Base-by-base conservation (phyloP, 2,797 vertebrate genomes). In the Aldrovandia affinis region DNA sequence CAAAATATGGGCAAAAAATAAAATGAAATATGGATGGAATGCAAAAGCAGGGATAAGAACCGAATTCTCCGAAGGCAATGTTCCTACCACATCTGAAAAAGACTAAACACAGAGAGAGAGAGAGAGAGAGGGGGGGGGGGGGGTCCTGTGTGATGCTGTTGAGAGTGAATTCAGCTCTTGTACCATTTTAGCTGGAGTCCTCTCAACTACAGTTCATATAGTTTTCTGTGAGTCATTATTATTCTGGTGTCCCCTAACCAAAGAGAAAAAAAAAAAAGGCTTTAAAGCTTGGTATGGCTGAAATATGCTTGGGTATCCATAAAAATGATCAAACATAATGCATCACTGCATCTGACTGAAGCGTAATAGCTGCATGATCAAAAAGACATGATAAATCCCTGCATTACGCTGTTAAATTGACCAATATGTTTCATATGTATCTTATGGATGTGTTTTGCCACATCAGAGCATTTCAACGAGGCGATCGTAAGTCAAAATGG, bases 381-480 rank as follows among this genome's bases (percentile, higher is more conserved):
- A 85, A 83, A 50, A 20, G 20, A 44, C n/a, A 65, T 39, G 25
- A 81, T 30, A 47, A 42, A 78, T 80, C 39, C 61, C 59, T 18
- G 28, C 77, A 36, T 80, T 33, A 33, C n/a, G 85, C 81, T 30
- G 50, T 80, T 80, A 25, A 83, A 80, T 57, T 70, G 81, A 80
- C 77, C 61, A 50, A 65, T 42, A 83, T 59, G 61, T 79, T 78
- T 70, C 52, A 54, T n/a, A 70, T 36, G 28, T 22, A 83, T 79
- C 85, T 63, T 39, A 28, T 54, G 42, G 36, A 55, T 44, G 59
- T 22, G 25, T 79, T 59, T 42, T 47, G 63, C 28, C 81, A 75
- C 50, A 55, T 80, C 78, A 63, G 36, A 73, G 36, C 30, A 57
- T 80, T 65, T 68, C 47, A 80, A 47, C 36, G 25, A 20, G 20